Evolutionary conservation across 64 coral and sea anemone genomes (phyloP).

Genomic region (Actinia tenebrosa): DNA sequence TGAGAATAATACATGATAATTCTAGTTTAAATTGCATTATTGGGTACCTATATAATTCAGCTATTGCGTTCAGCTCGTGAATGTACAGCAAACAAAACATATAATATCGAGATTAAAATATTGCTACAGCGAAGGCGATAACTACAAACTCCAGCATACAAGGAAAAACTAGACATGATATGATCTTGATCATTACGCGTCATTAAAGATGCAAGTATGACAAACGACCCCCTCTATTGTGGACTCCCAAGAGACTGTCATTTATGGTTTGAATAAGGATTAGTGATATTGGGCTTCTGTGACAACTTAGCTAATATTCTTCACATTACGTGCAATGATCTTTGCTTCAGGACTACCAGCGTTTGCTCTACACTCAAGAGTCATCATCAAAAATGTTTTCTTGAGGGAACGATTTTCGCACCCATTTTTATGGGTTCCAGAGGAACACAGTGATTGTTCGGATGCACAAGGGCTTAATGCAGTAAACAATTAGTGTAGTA

Average conservation of each 20-base stretch:
- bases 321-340: not conserved
- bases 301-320: not conserved
- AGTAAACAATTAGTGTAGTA: not conserved
- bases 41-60: too few species aligned
- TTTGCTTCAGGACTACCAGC: not conserved
- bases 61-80: too few species aligned
- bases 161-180: too few species aligned
- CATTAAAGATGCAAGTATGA: slow-evolving; percentile 2
- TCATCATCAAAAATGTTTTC: not conserved
- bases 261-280: not conserved
- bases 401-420: not conserved
- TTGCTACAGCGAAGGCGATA: too few species aligned
- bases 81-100: too few species aligned
- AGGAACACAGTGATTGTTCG: not conserved
- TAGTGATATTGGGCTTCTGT: not conserved
- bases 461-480: not conserved
- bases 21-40: too few species aligned
- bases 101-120: too few species aligned
- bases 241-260: not conserved
- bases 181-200: not conserved
- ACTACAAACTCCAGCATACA: too few species aligned
- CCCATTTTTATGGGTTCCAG: not conserved
- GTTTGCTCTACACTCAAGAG: too few species aligned
- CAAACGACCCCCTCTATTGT: not conserved
- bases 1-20: too few species aligned